Evolutionary conservation across 2,797 vertebrate species (phyloP), one percentile per base, ranked within the genome.

Genomic region (Tympanoctomys barrerae): DNA sequence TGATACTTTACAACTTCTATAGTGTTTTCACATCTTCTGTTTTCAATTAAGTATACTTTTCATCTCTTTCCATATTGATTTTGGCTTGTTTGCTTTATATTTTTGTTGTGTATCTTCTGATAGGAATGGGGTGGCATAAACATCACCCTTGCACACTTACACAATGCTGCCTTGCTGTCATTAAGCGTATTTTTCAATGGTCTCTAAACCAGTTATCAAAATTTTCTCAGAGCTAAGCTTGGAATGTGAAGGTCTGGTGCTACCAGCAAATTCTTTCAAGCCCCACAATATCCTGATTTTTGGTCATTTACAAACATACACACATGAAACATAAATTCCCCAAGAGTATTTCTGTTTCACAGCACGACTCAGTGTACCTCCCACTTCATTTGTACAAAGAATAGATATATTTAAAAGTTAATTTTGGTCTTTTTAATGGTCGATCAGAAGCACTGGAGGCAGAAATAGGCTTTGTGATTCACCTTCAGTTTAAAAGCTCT

Each of bases 31-130:
- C 36, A 78, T 8, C 75, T 16, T 79, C 94, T 77, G n/a, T 95
- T 97, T 97, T 96, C 89, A 97, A 78, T 95, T 75, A 75, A 70
- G 28, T 88, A 71, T 89, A 68, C 86, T 97, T 97, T 97, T 96
- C 93, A 86, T 80, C 68, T 80, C 89, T 87, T 84, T 87, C 84
- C 46, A 49, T 82, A 33, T 84, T 93, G 97, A 97, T 97, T 97
- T 95, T 64, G 84, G 42, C 87, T 95, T 86, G 14, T 78, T 91
- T 95, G 78, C 70, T 83, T 61, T 90, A 42, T 89, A 84, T 94
- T 93, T 95, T 81, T 87, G 91, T 95, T 95, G 95, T 64, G 66
- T 68, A 96, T 97, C 96, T 77, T 13, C 84, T 89, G 78, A 31
- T 70, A 94, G 81, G 84, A 94, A 71, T 26, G 57, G 83, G 96